Evolutionary conservation across 37 sponge, comb jelly and placozoan species (phyloP).

Genomic region (Aplysina aerophoba): DNA sequence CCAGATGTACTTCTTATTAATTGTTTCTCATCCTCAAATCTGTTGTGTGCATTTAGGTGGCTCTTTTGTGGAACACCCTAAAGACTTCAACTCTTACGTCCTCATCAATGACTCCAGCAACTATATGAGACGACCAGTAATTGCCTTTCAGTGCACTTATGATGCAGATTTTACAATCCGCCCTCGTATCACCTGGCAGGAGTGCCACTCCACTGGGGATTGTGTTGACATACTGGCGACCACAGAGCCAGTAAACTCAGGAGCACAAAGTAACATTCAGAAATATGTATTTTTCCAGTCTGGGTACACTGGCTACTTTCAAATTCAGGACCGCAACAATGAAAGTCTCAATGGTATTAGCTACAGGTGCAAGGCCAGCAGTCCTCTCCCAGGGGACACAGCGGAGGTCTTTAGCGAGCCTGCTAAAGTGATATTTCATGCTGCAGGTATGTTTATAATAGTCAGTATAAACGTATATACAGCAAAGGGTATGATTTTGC

Average conservation of each 20-base stretch:
- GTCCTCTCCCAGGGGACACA: constrained; percentile 2
- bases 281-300: constrained; percentile 13
- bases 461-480: neutral
- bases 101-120: neutral
- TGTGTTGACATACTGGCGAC: neutral
- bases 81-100: constrained; percentile 26
- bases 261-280: neutral
- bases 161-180: neutral
- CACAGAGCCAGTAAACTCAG: neutral
- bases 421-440: neutral
- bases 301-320: constrained; percentile 9
- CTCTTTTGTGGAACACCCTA: neutral
- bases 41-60: neutral
- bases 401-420: neutral
- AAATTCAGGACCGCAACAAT: neutral
- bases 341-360: neutral
- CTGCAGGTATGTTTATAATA: neutral
- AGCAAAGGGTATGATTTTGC: too few species aligned
- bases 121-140: neutral
- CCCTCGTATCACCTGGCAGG: constrained; percentile 1
- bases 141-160: neutral
- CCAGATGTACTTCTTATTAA: too few species aligned
- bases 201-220: neutral
- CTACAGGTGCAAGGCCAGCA: constrained; percentile 17
- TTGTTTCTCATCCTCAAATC: too few species aligned